Conservation (phyloP, 2,888 invertebrate genomes). For the Resseliella maxima region DNA sequence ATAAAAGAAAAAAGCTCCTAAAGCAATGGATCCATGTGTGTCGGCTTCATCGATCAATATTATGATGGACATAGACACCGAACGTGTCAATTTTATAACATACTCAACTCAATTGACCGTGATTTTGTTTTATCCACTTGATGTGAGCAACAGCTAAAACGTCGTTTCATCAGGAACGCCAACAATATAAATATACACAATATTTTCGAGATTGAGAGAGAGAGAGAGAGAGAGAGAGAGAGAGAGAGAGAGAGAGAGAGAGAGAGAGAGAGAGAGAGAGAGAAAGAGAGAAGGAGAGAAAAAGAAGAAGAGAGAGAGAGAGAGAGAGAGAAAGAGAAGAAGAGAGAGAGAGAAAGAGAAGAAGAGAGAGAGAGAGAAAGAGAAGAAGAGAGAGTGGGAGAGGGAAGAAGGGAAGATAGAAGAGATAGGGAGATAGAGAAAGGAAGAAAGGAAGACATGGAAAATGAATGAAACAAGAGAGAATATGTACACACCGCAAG, state of each 20-base stretch:
- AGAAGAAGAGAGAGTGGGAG: too few species aligned
- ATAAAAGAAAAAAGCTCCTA: too few species aligned
- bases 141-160: constrained; percentile 11
- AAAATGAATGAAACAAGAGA: not conserved
- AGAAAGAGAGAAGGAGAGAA: too few species aligned
- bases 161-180: not conserved
- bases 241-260: too few species aligned
- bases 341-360: not conserved
- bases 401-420: too few species aligned
- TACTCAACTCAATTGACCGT: constrained; percentile 20
- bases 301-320: not conserved
- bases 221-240: too few species aligned
- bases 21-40: not conserved
- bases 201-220: not conserved
- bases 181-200: not conserved
- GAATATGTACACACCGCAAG: not conserved
- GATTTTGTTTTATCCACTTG: constrained; percentile 42
- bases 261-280: too few species aligned
- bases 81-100: constrained; percentile 14
- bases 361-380: too few species aligned
- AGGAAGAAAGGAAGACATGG: too few species aligned
- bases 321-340: not conserved
- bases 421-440: too few species aligned
- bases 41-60: not conserved
- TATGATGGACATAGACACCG: not conserved